Evolutionary conservation across 2,797 vertebrate species (phyloP), one percentile per base, ranked within the genome.

Genomic region (Lutjanus argentimaculatus): DNA sequence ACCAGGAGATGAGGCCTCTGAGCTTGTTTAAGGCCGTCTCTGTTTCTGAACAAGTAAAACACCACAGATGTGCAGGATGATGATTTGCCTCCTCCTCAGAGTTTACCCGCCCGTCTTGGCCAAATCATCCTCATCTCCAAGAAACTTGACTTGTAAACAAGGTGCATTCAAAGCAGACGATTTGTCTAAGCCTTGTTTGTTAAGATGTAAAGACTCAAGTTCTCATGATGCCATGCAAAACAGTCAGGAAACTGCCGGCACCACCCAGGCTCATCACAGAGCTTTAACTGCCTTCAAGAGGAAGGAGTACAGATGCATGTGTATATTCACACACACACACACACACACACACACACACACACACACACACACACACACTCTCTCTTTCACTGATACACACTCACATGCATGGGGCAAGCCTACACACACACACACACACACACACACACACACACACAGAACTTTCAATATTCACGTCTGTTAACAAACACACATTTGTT

Each of bases 91-190:
- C 48, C 14, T 0, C 59, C 36, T 51, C 21, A 36, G 25, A 43
- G 70, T 58, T 83, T 46, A 51, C 52, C 55, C 48, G 42, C 40
- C 16, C 7, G 43, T 82, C 82, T 65, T 68, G 22, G 45, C 19
- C 17, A 15, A 57, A 45, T 40, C 53, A 22, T 10, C 36, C 40
- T 71, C 70, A 48, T 84, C 83, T 88, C 73, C 43, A 77, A 87
- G 87, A 91, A 94, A 94, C 92, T 93, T 93, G 92, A 94, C 94
- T 93, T 93, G 93, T 92, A 94, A 95, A 95, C 57, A 84, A 92
- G 88, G 51, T 76, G 42, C 85, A 95, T 92, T 94, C 94, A 95
- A 94, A 95, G 42, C 13, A 13, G 21, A 21, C 2, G 0, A 89
- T 92, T 94, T 90, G 92, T 85, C 61, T 91, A 72, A 77, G 73